Evolutionary conservation across 2,888 invertebrate species (phyloP), one percentile per base, ranked within the genome.

Genomic region (Aquatica leii): DNA sequence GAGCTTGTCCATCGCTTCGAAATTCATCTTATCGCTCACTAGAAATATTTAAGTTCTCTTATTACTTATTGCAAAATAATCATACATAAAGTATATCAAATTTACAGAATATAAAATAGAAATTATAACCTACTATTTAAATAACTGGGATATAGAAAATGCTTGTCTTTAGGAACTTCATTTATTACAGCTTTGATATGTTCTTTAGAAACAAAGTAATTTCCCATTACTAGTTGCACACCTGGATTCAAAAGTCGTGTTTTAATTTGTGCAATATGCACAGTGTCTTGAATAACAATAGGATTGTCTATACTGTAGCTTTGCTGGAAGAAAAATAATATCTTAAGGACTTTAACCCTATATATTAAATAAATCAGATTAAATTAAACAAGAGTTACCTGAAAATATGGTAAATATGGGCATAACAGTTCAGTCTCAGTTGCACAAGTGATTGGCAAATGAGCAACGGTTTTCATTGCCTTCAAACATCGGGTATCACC

Each of bases 21-120:
- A 64, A 17, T 64, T 64, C 64, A 60, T 64, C 18, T 64, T 60
- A 24, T 59, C 64, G 0, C 18, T 34, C n/a, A 9, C 49, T 49
- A 15, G 14, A 46, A 46, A n/a, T n/a, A n/a, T n/a, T n/a, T n/a
- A n/a, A n/a, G n/a, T n/a, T n/a, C n/a, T n/a, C n/a, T n/a, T n/a
- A n/a, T n/a, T n/a, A n/a, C n/a, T n/a, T n/a, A n/a, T n/a, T n/a
- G n/a, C n/a, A n/a, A n/a, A n/a, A n/a, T n/a, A n/a, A n/a, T n/a
- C n/a, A n/a, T n/a, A n/a, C n/a, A n/a, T n/a, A n/a, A n/a, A n/a
- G n/a, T n/a, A n/a, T n/a, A n/a, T n/a, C n/a, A n/a, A n/a, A n/a
- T n/a, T n/a, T 31, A 31, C n/a, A n/a, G n/a, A n/a, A n/a, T n/a
- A n/a, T n/a, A n/a, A n/a, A n/a, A n/a, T n/a, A n/a, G n/a, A n/a